phyloP scores from a whole-genome alignment of 2,113 vertebrate genomes.

The Halcyon malimbica region DNA sequence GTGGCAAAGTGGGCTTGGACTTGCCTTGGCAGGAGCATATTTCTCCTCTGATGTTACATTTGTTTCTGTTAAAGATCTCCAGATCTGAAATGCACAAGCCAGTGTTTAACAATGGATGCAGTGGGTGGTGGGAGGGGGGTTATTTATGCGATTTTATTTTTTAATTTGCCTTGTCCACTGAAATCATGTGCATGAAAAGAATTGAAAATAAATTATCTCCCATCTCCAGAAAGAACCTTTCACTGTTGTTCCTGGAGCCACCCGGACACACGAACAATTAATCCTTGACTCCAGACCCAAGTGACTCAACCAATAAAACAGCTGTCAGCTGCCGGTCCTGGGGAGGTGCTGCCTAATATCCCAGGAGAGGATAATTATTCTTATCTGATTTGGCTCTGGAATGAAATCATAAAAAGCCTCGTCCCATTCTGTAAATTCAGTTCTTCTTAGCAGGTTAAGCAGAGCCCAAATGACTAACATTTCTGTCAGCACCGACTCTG shows the following conservation, averaged over 20 bases:
- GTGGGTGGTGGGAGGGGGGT: neutral
- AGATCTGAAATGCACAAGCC: neutral
- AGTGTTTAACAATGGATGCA: neutral
- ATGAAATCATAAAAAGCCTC: conserved; percentile 88
- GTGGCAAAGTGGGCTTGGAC: neutral
- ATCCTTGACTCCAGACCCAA: conserved; percentile 73
- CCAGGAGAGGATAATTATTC: conserved; percentile 89
- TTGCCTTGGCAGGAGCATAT: neutral
- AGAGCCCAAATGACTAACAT: conserved; percentile 79
- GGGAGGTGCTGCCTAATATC: conserved; percentile 87
- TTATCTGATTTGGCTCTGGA: conserved; percentile 92
- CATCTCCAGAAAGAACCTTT: conserved; percentile 75
- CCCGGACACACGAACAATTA: conserved; percentile 75
- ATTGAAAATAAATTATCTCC: conserved; percentile 73
- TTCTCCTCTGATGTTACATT: neutral
- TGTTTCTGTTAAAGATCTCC: neutral
- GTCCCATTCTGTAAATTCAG: conserved; percentile 77
- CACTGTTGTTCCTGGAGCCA: conserved; percentile 68
- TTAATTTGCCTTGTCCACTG: conserved; percentile 43
- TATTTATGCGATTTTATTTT: conserved; percentile 45
- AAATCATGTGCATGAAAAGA: conserved; percentile 58
- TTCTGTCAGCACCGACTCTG: conserved; percentile 66
- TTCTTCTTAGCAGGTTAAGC: conserved; percentile 80
- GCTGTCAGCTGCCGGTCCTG: conserved; percentile 86
- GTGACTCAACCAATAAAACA: conserved; percentile 77